Conservation (phyloP, 2,888 invertebrate genomes). For the Lithodes maja region DNA sequence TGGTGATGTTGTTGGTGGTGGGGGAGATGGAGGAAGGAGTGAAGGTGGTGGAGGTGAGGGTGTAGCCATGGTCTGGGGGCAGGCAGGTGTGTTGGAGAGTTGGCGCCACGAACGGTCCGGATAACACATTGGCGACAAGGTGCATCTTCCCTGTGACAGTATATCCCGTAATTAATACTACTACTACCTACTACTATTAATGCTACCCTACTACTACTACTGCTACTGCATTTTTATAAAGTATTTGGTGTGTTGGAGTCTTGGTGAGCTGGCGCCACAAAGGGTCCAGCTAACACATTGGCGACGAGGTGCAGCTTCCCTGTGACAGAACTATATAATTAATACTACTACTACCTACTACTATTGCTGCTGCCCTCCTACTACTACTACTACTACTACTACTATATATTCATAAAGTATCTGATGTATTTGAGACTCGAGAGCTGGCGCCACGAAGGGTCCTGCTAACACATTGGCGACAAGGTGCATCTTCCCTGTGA, state of each 20-base stretch:
- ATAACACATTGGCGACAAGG: constrained; percentile 31
- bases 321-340: not conserved
- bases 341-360: too few species aligned
- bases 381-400: too few species aligned
- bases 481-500: too few species aligned
- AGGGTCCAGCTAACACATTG: constrained; percentile 36
- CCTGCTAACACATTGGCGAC: too few species aligned
- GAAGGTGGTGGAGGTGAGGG: constrained; percentile 29
- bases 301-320: constrained; percentile 30
- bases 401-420: too few species aligned
- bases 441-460: too few species aligned
- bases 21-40: not conserved
- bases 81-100: constrained; percentile 44
- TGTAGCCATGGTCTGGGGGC: constrained; percentile 24
- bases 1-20: not conserved
- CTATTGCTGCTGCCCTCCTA: too few species aligned
- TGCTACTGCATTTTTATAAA: too few species aligned
- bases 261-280: constrained; percentile 26
- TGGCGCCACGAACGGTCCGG: constrained; percentile 45
- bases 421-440: too few species aligned
- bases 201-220: too few species aligned
- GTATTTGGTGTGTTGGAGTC: too few species aligned
- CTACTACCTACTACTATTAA: too few species aligned
- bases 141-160: constrained; percentile 20
- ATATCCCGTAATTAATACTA: not conserved